Evolutionary conservation across 2,113 vertebrate species (phyloP).

Genomic region (Falco punctatus): DNA sequence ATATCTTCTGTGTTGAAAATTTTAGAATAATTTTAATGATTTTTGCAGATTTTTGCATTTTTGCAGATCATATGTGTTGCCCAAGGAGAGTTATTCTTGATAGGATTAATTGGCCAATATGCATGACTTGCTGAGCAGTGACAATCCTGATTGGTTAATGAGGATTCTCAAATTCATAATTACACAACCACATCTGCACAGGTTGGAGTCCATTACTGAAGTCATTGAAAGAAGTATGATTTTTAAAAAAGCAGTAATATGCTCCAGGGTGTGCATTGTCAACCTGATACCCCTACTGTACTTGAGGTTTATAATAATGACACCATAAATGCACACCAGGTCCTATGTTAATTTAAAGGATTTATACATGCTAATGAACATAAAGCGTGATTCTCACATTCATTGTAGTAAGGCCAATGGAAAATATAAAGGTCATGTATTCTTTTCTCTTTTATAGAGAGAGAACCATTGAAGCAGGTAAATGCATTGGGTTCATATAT

Average conservation of each 20-base stretch:
- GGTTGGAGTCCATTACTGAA: conserved; percentile 29
- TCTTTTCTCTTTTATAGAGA: background rate
- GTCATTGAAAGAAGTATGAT: background rate
- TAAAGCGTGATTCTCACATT: background rate
- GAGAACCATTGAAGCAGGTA: background rate
- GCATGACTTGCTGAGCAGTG: background rate
- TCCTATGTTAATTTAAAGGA: background rate
- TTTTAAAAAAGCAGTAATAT: conserved; percentile 29
- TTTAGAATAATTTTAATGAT: conserved; percentile 13
- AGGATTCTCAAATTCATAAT: conserved; percentile 49
- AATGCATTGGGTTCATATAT: background rate
- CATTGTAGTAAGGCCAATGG: background rate
- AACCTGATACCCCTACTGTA: background rate
- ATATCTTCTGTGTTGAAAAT: background rate
- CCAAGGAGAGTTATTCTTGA: background rate
- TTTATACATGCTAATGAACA: conserved; percentile 1
- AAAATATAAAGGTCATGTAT: background rate
- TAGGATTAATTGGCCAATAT: background rate
- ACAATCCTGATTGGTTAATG: conserved; percentile 16
- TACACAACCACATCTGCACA: conserved; percentile 34
- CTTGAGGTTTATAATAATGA: background rate
- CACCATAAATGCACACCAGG: background rate
- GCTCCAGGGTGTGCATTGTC: background rate
- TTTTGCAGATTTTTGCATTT: background rate
- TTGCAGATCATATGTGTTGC: background rate